Base-by-base conservation (phyloP, 2,888 invertebrate genomes). In the Cordilura impudica region DNA sequence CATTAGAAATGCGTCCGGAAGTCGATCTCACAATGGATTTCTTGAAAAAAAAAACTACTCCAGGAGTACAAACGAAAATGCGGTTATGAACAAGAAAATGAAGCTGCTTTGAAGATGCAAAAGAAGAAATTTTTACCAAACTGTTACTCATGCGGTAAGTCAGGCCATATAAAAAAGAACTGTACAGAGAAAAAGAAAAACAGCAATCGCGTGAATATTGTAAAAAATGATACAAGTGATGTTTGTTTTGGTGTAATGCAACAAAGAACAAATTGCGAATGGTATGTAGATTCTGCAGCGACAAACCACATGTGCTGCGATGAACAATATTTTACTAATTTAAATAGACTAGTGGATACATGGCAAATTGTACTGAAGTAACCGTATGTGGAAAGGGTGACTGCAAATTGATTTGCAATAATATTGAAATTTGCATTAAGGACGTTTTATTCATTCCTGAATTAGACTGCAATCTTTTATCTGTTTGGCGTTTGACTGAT, bases 241-340 rank as follows among this genome's bases (percentile, higher is more conserved):
- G 16, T 61, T 29, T 69, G 66, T 53, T 74, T 74, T 45, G 51
- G 66, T 31, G 23, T 53, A n/a, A 43, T 18, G 26, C n/a, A 47
- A 26, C 23, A 53, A 19, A 51, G 10, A 26, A 0, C n/a, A 3
- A 29, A 26, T 35, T 16, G 2, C 7, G 75, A 61, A 16, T 75
- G 54, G 75, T 75, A 29, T 16, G 16, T 74, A 10, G 74, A 74
- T 16, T 75, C 75, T 31, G 74, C 67, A n/a, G 75, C 75, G 1
- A 75, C 75, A 10, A 43, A 56, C 23, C 75, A 66, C n/a, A 75
- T 61, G 69, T 69, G 61, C 21, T 49, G 54, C 1, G 56, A 71
- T 1, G 65, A 60, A 31, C 23, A 45, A 14, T 66, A 43, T 60
- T 73, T 66, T 51, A 56, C 19, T n/a, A 43, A 56, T 19, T 49